These are phyloP conservation scores for Euplagia quadripunctaria DNA, from an alignment of 2,888 invertebrate species.

Conservation along the genomic window DNA sequence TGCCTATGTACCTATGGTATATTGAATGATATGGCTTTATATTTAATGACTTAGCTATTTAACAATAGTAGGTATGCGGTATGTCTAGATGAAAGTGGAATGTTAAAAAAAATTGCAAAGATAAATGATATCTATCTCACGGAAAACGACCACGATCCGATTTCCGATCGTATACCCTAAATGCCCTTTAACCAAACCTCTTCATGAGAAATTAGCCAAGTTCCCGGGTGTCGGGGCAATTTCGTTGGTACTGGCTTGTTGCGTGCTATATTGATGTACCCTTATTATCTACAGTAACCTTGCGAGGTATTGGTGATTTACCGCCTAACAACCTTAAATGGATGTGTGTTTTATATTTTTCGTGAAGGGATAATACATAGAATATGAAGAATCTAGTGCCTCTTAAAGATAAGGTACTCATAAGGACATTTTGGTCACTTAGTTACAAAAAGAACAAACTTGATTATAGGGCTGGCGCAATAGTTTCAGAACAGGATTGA, in stretches of 20 bases:
- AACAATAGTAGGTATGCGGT: too few relatives aligned
- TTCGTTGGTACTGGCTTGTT: constrained; percentile 56
- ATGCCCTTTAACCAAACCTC: constrained; percentile 45
- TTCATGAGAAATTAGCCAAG: constrained; percentile 72
- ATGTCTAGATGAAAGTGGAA: too few relatives aligned
- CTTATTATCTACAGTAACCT: constrained; percentile 58
- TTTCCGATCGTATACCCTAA: constrained; percentile 40
- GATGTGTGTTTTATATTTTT: constrained; percentile 39
- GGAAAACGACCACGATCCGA: constrained; percentile 23
- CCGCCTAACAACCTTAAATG: constrained; percentile 43
- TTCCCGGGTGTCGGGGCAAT: constrained; percentile 65
- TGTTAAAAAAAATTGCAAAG: not conserved
- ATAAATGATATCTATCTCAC: not conserved
- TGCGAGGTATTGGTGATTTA: constrained; percentile 55
- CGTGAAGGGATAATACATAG: constrained; percentile 13
- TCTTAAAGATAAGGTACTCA: not conserved
- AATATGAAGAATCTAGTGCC: not conserved
- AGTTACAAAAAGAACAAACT: too few relatives aligned
- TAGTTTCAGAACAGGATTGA: too few relatives aligned
- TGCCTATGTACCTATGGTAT: too few relatives aligned
- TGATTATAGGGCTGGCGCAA: too few relatives aligned
- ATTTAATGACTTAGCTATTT: too few relatives aligned
- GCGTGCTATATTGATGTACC: constrained; percentile 58
- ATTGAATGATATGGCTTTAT: too few relatives aligned
- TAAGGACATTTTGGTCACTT: too few relatives aligned